Evolutionary conservation across 53 echinoderm and acorn worm genomes (phyloP).

Genomic region (Antedon mediterranea): DNA sequence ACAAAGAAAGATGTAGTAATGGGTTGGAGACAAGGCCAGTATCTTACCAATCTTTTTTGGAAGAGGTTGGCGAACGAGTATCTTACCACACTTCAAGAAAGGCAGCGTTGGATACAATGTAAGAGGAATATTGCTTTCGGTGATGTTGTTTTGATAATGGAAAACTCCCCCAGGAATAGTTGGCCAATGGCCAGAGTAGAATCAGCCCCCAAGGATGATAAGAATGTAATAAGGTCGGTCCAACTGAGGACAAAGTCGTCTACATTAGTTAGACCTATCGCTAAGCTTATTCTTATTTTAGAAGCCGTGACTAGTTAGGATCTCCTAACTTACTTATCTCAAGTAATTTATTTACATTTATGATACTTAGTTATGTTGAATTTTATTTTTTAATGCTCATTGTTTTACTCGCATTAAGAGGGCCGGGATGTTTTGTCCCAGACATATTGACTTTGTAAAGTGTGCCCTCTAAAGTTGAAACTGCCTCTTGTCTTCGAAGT

Average conservation of each 20-base stretch:
- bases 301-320: too few relatives aligned
- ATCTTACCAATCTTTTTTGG: constrained; percentile 31
- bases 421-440: too few relatives aligned
- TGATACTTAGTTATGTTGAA: too few relatives aligned
- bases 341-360: too few relatives aligned
- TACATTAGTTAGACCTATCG: not conserved
- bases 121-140: constrained; percentile 19
- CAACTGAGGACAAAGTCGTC: not conserved
- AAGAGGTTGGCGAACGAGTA: constrained; percentile 32
- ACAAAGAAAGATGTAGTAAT: too few relatives aligned
- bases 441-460: too few relatives aligned
- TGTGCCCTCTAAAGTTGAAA: too few relatives aligned
- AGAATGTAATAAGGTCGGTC: not conserved
- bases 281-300: constrained; percentile 4
- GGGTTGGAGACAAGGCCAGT: constrained; percentile 28
- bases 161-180: constrained; percentile 5
- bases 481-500: too few relatives aligned
- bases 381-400: too few relatives aligned
- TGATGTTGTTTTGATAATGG: constrained; percentile 25
- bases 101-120: constrained; percentile 11
- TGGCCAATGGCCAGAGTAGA: constrained; percentile 10
- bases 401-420: too few relatives aligned
- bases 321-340: too few relatives aligned
- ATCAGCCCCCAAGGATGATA: constrained; percentile 2
- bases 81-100: constrained; percentile 22